These are phyloP conservation scores for Aphelocoma californica DNA, from an alignment of 2,797 vertebrate species.

Conservation along the genomic window DNA sequence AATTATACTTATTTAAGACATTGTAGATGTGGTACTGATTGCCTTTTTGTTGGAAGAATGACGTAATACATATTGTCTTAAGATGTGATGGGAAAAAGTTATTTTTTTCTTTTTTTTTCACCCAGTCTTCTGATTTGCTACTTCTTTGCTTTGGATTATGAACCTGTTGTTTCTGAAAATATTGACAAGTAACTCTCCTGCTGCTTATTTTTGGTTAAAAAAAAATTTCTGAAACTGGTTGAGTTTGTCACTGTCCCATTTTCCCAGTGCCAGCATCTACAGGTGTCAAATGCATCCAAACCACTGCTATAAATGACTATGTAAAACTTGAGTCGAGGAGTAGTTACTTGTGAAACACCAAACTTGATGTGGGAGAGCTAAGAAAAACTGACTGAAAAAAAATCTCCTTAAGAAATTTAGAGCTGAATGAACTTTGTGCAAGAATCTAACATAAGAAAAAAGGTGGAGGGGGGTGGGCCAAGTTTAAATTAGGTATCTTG, in stretches of 20 bases:
- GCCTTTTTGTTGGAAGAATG: not conserved
- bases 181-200: not conserved
- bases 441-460: not conserved
- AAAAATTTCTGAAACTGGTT: not conserved
- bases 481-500: not conserved
- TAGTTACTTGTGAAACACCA: not conserved
- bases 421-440: not conserved
- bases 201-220: not conserved
- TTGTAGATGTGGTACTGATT: not conserved
- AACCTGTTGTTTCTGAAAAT: not conserved
- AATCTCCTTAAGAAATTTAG: not conserved
- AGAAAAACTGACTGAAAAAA: not conserved
- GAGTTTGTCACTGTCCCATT: not conserved
- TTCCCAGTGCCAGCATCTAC: not conserved
- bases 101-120: not conserved
- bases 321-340: not conserved
- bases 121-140: not conserved
- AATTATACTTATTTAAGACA: not conserved
- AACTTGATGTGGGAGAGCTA: not conserved
- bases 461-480: fast-evolving
- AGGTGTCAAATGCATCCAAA: not conserved
- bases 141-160: not conserved
- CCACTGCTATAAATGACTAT: not conserved
- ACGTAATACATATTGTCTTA: not conserved
- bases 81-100: not conserved